Evolutionary conservation across 2,888 invertebrate species (phyloP).

Genomic region (Drosophila multiciliata): DNA sequence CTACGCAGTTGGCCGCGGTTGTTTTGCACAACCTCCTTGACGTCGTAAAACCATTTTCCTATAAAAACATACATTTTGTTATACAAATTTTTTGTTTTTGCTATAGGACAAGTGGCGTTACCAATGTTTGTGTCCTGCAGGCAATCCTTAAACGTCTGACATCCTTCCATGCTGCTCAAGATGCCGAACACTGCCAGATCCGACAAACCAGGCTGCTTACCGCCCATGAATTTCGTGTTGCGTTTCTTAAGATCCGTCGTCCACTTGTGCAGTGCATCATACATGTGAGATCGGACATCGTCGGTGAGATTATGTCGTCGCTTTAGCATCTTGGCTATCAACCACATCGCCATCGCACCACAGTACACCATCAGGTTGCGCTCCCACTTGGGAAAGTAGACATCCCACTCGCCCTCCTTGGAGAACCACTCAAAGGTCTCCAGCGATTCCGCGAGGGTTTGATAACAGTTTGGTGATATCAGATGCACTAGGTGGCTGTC

Average conservation of each 20-base stretch:
- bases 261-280: slow-evolving; percentile 95
- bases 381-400: slow-evolving; percentile 94
- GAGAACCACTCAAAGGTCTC: slow-evolving; percentile 98
- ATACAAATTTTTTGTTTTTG: not conserved
- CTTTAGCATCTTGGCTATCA: slow-evolving; percentile 95
- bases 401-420: slow-evolving; percentile 95
- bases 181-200: slow-evolving; percentile 97
- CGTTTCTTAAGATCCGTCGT: slow-evolving; percentile 89
- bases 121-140: slow-evolving; percentile 90
- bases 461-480: slow-evolving; percentile 98
- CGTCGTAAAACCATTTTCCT: slow-evolving; percentile 89
- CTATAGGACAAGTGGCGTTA: slow-evolving; percentile 37
- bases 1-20: slow-evolving; percentile 81
- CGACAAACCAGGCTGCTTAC: slow-evolving; percentile 93
- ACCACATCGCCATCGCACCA: slow-evolving; percentile 97
- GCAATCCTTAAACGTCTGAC: slow-evolving; percentile 94
- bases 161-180: slow-evolving; percentile 96
- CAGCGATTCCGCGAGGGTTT: slow-evolving; percentile 92
- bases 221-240: slow-evolving; percentile 93
- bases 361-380: slow-evolving; percentile 94
- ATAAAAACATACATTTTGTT: slow-evolving; percentile 16
- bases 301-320: slow-evolving; percentile 93
- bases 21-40: slow-evolving; percentile 86
- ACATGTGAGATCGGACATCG: slow-evolving; percentile 95
- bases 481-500: slow-evolving; percentile 96